Conservation (phyloP, 2,113 vertebrate species). For the Columba livia region DNA sequence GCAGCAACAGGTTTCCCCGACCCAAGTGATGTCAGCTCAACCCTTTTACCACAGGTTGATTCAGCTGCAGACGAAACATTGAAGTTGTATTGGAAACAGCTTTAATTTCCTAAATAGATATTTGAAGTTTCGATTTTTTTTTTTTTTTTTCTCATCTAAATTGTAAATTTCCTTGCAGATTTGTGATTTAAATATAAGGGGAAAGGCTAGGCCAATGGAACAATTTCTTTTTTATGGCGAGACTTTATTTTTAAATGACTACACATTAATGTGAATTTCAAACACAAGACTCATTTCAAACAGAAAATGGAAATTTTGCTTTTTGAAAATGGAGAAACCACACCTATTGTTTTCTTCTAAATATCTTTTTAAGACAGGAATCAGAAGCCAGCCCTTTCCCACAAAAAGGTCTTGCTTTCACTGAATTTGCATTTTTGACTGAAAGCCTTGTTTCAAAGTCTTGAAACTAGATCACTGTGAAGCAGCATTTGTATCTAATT, state of each 20-base stretch:
- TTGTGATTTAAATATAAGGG: not conserved
- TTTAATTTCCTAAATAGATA: not conserved
- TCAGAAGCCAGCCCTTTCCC: slow-evolving; percentile 48
- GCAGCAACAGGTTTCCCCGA: not conserved
- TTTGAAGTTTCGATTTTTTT: not conserved
- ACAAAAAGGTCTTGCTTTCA: slow-evolving; percentile 53
- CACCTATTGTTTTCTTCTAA: slow-evolving; percentile 43
- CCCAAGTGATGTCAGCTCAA: not conserved
- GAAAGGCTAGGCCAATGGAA: not conserved
- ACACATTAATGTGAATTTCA: slow-evolving; percentile 9
- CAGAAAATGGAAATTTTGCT: slow-evolving; percentile 56
- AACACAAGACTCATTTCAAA: not conserved
- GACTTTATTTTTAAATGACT: not conserved
- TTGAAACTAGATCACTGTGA: slow-evolving; percentile 44
- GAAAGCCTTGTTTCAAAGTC: slow-evolving; percentile 54
- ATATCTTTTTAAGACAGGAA: slow-evolving; percentile 25
- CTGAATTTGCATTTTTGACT: slow-evolving; percentile 62
- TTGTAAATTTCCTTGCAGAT: not conserved
- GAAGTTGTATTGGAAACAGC: slow-evolving; percentile 4
- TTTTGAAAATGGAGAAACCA: slow-evolving; percentile 52
- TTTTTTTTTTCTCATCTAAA: not conserved
- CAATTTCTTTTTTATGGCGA: not conserved
- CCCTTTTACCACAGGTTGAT: not conserved
- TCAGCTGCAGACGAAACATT: not conserved
- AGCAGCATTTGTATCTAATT: slow-evolving; percentile 52